Evolutionary conservation across 1,140 invertebrate species (phyloP), one percentile per base, ranked within the genome.

Genomic region (Bursaphelenchus mucronatus): DNA sequence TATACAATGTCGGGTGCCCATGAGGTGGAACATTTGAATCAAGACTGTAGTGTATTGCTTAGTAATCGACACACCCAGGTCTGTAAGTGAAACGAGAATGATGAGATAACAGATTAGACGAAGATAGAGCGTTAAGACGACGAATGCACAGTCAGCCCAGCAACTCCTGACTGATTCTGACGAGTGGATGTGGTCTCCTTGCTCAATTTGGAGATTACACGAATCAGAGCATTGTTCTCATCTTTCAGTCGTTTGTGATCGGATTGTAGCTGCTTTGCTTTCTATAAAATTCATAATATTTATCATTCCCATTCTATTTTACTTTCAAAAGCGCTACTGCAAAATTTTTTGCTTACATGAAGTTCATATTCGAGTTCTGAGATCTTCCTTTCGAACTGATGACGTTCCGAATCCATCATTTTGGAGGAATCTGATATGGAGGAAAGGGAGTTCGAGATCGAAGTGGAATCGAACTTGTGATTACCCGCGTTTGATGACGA

Each of bases 351-450:
- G 45, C 40, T 15, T 43, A 73, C 71, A 73, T 73, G 63, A 40
- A 73, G 19, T 51, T 73, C 71, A 51, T 73, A 75, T 52, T 73
- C 73, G 63, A 73, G 43, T 6, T 71, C 74, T 13, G 52, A 15
- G 51, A 73, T 74, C n/a, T 50, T 56, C 13, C 71, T 49, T 50
- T 73, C 71, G 46, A 63, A 69, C 17, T 46, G 41, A n/a, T 69
- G 66, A 39, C 73, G 61, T 41, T 73, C 71, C n/a, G 63, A 21
- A 15, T 71, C 70, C 55, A 71, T 61, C 52, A 74, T 10, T 6
- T 49, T 63, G 41, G 17, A 30, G 39, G 61, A 61, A 46, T 41
- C 41, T 15, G 58, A n/a, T 15, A 44, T 19, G 40, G 17, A 17
- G 17, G 11, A 17, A 61, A 10, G n/a, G 13, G 21, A 4, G 15